Percentiles rank a stretch among this genome's conserved stretches.
These are phyloP conservation scores for Hemicordylus capensis DNA, from an alignment of 2,113 vertebrate genomes.

Conservation along the genomic window DNA sequence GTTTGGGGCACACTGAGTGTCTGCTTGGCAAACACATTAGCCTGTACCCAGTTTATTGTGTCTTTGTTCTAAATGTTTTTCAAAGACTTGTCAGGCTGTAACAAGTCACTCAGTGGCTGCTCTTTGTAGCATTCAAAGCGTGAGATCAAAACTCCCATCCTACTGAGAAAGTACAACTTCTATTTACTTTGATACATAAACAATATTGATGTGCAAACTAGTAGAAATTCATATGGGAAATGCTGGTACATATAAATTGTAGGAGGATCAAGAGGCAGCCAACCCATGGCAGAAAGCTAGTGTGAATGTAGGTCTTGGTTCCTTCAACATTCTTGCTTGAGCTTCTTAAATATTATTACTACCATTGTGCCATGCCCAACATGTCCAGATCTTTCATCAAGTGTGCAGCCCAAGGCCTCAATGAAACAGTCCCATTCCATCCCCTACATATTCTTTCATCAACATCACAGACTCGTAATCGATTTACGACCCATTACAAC, in stretches of 20 bases:
- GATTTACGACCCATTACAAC: neutral
- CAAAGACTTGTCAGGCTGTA: neutral
- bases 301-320: neutral
- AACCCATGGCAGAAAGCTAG: neutral
- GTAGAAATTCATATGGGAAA: neutral
- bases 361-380: neutral
- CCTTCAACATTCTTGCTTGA: neutral
- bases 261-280: neutral
- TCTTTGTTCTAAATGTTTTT: neutral
- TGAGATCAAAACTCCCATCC: neutral
- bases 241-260: neutral
- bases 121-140: neutral
- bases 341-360: neutral
- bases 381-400: neutral
- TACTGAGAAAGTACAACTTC: neutral
- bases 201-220: neutral
- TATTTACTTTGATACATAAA: neutral
- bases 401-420: neutral
- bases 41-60: neutral
- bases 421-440: neutral
- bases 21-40: neutral
- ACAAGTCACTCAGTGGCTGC: neutral
- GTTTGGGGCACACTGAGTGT: neutral
- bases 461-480: neutral
- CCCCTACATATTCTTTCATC: conserved; percentile 12